phyloP scores from a whole-genome alignment of 2,888 invertebrate species.

The Alviniconcha strummeri region DNA sequence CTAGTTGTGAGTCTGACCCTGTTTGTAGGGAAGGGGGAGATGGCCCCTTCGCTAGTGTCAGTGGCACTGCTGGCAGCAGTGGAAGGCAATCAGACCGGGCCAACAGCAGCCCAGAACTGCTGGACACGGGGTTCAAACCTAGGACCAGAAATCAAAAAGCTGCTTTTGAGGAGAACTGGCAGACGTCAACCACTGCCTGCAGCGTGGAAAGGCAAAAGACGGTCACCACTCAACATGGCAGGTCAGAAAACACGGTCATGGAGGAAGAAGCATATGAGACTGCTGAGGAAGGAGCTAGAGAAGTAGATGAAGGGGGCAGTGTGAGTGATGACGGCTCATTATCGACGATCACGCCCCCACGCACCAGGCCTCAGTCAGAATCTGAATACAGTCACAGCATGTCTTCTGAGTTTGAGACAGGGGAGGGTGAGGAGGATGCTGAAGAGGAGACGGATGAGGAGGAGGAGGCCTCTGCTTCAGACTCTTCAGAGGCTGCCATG shows the following conservation, averaged over 20 bases:
- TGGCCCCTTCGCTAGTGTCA: too few species aligned
- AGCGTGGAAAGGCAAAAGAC: too few species aligned
- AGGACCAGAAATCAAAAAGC: too few species aligned
- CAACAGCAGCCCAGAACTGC: too few species aligned
- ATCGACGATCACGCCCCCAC: constrained; percentile 33
- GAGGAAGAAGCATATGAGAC: constrained; percentile 29
- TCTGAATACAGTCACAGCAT: constrained; percentile 12
- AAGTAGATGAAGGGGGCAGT: neutral
- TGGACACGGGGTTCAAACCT: too few species aligned
- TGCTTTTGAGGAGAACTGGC: too few species aligned
- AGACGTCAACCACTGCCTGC: too few species aligned
- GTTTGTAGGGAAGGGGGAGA: too few species aligned
- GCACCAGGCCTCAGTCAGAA: constrained; percentile 31
- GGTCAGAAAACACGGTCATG: neutral
- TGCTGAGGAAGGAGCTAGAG: constrained; percentile 3
- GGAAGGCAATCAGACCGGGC: too few species aligned
- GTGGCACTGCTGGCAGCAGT: too few species aligned
- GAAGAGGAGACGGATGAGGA: neutral
- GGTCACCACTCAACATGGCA: too few species aligned
- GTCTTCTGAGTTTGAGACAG: neutral
- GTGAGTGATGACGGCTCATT: constrained; percentile 24
- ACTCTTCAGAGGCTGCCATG: neutral
- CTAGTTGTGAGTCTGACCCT: too few species aligned
- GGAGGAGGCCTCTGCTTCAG: neutral
- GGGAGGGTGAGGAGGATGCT: neutral